Evolutionary conservation across 2,113 vertebrate species (phyloP), one percentile per base, ranked within the genome.

Genomic region (Etheostoma cragini): DNA sequence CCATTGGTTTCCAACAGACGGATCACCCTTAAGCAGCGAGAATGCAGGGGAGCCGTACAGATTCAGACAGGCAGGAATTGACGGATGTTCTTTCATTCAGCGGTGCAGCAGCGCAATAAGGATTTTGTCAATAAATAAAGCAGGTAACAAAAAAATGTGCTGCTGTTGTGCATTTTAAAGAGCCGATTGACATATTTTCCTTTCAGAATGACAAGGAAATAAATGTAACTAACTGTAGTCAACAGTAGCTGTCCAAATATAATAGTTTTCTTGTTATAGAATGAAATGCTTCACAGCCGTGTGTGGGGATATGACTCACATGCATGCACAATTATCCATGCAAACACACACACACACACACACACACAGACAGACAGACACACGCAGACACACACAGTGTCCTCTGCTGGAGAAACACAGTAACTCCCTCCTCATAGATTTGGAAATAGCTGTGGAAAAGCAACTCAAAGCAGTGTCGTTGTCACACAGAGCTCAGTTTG

Each of bases 341-440:
- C 4, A 53, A 12, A 58, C 49, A 70, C 16, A 61, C 22, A 69
- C 21, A 30, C 6, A 56, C 24, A 66, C 69, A 61, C 26, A 50
- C n/a, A 64, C 21, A 22, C 45, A 53, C 22, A 45, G 6, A 33
- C 11, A n/a, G 60, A 72, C 61, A 47, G 17, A 16, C 24, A 42
- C 57, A 38, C 16, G 58, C 63, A 65, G 30, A 65, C 15, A 50
- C 68, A 42, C n/a, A 78, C 56, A 82, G 46, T 69, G 66, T 46
- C 79, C 80, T 76, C 87, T 86, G 87, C 78, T 84, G 86, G 84
- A 82, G 77, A 72, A 58, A 35, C 57, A 38, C 17, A n/a, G 67
- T 45, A 76, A 49, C 62, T 74, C 58, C 6, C 45, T 33, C 54
- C n/a, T n/a, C 63, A 47, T 13, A 46, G 22, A 69, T 45, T 13